phyloP scores from a whole-genome alignment of 2,888 invertebrate genomes.

The Eristalinus sepulchralis region DNA sequence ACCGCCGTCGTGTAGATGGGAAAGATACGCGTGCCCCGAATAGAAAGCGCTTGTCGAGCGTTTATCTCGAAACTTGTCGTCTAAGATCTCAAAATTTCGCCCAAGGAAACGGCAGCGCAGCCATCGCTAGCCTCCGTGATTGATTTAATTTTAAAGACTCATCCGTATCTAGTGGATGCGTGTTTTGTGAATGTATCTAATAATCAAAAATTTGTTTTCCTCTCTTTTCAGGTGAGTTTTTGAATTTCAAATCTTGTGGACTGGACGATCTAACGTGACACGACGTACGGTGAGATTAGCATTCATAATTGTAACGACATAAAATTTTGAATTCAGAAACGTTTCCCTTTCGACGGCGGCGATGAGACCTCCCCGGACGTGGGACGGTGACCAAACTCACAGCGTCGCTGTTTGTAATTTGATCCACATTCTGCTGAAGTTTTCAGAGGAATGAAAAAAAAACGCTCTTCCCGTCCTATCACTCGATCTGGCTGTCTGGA shows the following conservation, averaged over 20 bases:
- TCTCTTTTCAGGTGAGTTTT: conserved; percentile 57
- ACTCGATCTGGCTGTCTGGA: background rate
- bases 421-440: conserved; percentile 24
- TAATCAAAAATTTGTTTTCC: background rate
- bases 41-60: background rate
- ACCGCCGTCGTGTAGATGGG: background rate
- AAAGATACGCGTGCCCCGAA: background rate
- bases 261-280: background rate
- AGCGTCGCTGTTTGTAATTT: conserved; percentile 3
- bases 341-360: background rate
- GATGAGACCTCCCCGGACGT: conserved; percentile 10
- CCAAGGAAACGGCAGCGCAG: background rate
- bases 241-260: conserved; percentile 4
- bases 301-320: conserved; percentile 10
- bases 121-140: conserved; percentile 23
- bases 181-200: background rate
- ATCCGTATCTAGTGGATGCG: background rate
- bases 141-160: conserved; percentile 32
- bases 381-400: background rate
- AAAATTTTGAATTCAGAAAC: background rate
- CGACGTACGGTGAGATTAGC: conserved; percentile 33
- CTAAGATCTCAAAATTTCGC: background rate
- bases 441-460: background rate
- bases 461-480: background rate
- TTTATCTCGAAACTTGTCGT: background rate